Conservation (phyloP, 2,888 invertebrate species). For the Baronia brevicornis region DNA sequence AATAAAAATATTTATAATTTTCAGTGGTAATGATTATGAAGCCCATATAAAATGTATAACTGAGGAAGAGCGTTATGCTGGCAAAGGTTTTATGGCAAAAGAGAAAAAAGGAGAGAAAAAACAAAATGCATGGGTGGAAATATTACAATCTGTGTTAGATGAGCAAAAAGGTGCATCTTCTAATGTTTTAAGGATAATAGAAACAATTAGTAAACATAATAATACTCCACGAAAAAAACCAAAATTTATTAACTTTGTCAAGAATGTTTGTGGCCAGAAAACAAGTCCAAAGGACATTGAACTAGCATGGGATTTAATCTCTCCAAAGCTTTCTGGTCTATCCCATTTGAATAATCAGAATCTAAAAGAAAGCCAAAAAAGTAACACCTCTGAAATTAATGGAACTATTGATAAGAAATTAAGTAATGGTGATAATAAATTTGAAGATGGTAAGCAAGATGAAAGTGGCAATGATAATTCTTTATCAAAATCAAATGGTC, state of each 20-base stretch:
- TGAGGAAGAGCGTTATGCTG: conserved; percentile 92
- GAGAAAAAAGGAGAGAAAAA: conserved; percentile 90
- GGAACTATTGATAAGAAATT: conserved; percentile 22
- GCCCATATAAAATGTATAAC: conserved; percentile 89
- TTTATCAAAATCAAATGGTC: conserved; percentile 20
- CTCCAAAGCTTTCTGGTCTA: conserved; percentile 71
- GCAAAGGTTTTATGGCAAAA: conserved; percentile 84
- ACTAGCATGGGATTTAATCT: conserved; percentile 80
- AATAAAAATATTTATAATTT: conserved; percentile 26
- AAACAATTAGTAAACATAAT: conserved; percentile 80
- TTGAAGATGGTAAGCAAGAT: conserved; percentile 24
- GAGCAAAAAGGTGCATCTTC: conserved; percentile 72
- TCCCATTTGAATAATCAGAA: conserved; percentile 41
- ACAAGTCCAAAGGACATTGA: conserved; percentile 76
- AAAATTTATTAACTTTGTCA: conserved; percentile 87
- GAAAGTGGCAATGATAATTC: conserved; percentile 21
- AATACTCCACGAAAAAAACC: conserved; percentile 91
- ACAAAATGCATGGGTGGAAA: conserved; percentile 88
- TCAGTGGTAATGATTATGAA: conserved; percentile 84
- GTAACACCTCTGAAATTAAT: conserved; percentile 23
- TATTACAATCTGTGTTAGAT: conserved; percentile 79
- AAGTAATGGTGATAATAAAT: conserved; percentile 21
- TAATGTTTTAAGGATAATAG: conserved; percentile 77
- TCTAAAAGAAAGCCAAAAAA: conserved; percentile 37
- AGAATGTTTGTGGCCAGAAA: conserved; percentile 76